Conservation (phyloP, 2,797 vertebrate genomes). For the Clarias platycephalus region DNA sequence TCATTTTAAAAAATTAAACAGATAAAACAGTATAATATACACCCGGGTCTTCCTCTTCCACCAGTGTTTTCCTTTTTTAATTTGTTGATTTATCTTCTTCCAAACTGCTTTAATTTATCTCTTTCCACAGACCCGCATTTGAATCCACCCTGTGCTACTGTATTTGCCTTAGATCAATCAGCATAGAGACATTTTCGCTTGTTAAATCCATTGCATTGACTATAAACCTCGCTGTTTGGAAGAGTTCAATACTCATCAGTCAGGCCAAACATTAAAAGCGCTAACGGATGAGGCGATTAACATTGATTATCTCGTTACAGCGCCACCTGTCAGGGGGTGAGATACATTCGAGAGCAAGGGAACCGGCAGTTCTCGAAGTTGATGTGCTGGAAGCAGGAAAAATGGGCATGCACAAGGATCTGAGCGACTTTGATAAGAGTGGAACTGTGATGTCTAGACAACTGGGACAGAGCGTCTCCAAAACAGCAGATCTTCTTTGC, state of each 20-base stretch:
- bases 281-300: too few relatives aligned
- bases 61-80: not conserved
- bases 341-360: too few relatives aligned
- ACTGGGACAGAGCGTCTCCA: too few relatives aligned
- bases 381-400: too few relatives aligned
- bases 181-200: not conserved
- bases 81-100: not conserved
- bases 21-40: slow-evolving; percentile 6
- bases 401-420: too few relatives aligned
- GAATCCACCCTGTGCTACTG: not conserved
- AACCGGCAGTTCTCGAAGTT: too few relatives aligned
- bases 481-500: too few relatives aligned
- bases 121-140: not conserved
- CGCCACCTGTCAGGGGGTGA: too few relatives aligned
- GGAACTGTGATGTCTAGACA: too few relatives aligned
- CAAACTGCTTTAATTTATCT: not conserved
- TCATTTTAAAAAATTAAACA: slow-evolving; percentile 52
- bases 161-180: not conserved
- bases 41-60: not conserved
- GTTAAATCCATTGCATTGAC: not conserved
- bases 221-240: not conserved
- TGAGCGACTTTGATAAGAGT: too few relatives aligned
- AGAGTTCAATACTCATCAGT: not conserved
- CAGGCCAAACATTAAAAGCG: too few relatives aligned
- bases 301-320: too few relatives aligned